Percentiles rank a stretch among this genome's conserved stretches.
phyloP scores from a whole-genome alignment of 1,140 invertebrate species.

The Drosophila arawakana region DNA sequence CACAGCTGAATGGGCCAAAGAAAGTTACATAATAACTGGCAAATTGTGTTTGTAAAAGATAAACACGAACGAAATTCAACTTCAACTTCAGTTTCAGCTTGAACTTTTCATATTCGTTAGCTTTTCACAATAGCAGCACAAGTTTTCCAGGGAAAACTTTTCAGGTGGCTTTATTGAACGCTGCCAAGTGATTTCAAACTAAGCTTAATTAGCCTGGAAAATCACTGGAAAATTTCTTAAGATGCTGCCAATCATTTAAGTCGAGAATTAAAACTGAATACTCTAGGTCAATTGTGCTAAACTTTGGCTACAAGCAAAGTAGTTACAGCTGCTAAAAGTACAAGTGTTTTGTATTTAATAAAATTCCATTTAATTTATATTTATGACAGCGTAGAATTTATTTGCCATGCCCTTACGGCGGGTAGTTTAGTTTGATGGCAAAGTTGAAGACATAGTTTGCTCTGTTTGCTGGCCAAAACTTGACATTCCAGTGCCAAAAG shows the following conservation, averaged over 20 bases:
- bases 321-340: too few relatives aligned
- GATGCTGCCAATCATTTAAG: too few relatives aligned
- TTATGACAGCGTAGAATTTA: too few relatives aligned
- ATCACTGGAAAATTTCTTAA: too few relatives aligned
- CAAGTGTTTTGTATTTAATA: too few relatives aligned
- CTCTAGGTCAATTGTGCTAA: too few relatives aligned
- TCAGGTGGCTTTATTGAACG: slow-evolving; percentile 1
- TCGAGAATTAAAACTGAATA: too few relatives aligned
- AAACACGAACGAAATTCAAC: slow-evolving; percentile 30
- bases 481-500: background rate
- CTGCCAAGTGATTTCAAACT: slow-evolving; percentile 13
- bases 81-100: slow-evolving; percentile 9
- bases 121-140: background rate
- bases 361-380: too few relatives aligned
- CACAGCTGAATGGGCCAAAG: background rate
- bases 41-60: slow-evolving; percentile 10
- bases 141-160: slow-evolving; percentile 8
- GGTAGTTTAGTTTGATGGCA: too few relatives aligned
- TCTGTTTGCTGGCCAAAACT: too few relatives aligned
- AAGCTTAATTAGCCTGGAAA: slow-evolving; percentile 37
- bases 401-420: too few relatives aligned
- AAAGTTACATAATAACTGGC: slow-evolving; percentile 7
- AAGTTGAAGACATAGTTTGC: too few relatives aligned
- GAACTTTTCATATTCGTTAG: background rate
- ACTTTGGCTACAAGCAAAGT: background rate